Evolutionary conservation across 1,140 invertebrate genomes (phyloP).

Genomic region (Drosophila neocordata): DNA sequence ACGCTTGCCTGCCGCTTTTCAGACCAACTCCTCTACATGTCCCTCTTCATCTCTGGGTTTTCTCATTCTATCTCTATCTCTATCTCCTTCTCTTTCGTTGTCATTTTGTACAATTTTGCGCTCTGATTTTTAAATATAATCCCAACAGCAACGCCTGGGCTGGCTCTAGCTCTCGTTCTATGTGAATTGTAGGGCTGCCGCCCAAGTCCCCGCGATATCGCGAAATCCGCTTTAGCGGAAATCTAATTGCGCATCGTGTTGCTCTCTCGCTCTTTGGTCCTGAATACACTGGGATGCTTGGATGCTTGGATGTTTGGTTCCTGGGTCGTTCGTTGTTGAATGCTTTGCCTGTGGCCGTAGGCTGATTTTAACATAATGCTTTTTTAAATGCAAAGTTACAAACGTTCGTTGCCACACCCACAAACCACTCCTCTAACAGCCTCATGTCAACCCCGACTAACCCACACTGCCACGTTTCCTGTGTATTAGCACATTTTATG

Average conservation of each 20-base stretch:
- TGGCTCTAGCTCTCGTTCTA: slow-evolving; percentile 32
- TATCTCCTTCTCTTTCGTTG: slow-evolving; percentile 50
- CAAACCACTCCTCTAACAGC: neutral
- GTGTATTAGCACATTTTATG: slow-evolving; percentile 78
- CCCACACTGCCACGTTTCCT: slow-evolving; percentile 27
- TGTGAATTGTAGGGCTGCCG: slow-evolving; percentile 62
- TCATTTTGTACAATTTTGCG: slow-evolving; percentile 81
- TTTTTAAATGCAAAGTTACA: slow-evolving; percentile 82
- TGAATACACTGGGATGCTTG: neutral
- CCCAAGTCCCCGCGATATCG: slow-evolving; percentile 77
- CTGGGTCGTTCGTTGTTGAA: slow-evolving; percentile 23
- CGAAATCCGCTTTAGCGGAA: slow-evolving; percentile 80
- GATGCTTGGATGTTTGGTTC: slow-evolving; percentile 1
- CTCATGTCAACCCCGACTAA: neutral
- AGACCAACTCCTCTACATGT: slow-evolving; percentile 28
- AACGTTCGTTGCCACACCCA: slow-evolving; percentile 51
- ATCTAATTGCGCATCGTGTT: slow-evolving; percentile 80
- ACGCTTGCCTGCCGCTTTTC: slow-evolving; percentile 77
- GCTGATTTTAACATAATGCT: slow-evolving; percentile 81
- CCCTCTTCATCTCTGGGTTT: neutral
- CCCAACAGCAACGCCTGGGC: slow-evolving; percentile 49
- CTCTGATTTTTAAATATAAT: slow-evolving; percentile 82
- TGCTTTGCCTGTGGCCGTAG: slow-evolving; percentile 63
- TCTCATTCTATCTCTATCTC: neutral
- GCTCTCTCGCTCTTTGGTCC: slow-evolving; percentile 8